A percentile compares a stretch with the other conserved stretches of the same genome.
Evolutionary conservation across 2,888 invertebrate species (phyloP).

Genomic region (Thymelicus acteon): DNA sequence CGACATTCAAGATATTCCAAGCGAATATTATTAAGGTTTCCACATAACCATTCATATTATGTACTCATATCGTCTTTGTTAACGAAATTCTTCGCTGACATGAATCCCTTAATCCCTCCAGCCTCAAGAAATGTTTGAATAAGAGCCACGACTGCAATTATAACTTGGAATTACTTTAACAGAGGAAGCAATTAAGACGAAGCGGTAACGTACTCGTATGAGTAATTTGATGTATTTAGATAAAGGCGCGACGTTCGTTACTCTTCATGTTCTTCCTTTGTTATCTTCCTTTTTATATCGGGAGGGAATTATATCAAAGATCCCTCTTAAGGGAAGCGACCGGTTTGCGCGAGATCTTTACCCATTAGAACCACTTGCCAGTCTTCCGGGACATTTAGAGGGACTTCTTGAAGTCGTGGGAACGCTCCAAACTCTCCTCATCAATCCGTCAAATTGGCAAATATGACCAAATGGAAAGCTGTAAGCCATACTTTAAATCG

Average conservation of each 20-base stretch:
- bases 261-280: neutral
- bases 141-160: constrained; percentile 55
- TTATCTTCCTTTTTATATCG: neutral
- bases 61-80: constrained; percentile 3
- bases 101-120: constrained; percentile 1
- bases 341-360: too few species aligned
- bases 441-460: too few species aligned
- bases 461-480: too few species aligned
- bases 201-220: constrained; percentile 39
- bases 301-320: too few species aligned
- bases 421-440: too few species aligned
- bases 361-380: too few species aligned
- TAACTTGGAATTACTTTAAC: constrained; percentile 64
- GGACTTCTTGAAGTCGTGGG: too few species aligned
- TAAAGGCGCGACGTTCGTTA: neutral
- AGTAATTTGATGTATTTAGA: constrained; percentile 37
- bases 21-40: neutral
- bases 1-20: neutral
- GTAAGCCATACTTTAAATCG: too few species aligned
- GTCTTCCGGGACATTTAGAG: too few species aligned
- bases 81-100: constrained; percentile 7
- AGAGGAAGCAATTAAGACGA: constrained; percentile 57
- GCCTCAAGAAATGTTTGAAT: constrained; percentile 41
- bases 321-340: too few species aligned
- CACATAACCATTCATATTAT: neutral